Conservation (phyloP, 2,888 invertebrate species). For the Elmis aenea region DNA sequence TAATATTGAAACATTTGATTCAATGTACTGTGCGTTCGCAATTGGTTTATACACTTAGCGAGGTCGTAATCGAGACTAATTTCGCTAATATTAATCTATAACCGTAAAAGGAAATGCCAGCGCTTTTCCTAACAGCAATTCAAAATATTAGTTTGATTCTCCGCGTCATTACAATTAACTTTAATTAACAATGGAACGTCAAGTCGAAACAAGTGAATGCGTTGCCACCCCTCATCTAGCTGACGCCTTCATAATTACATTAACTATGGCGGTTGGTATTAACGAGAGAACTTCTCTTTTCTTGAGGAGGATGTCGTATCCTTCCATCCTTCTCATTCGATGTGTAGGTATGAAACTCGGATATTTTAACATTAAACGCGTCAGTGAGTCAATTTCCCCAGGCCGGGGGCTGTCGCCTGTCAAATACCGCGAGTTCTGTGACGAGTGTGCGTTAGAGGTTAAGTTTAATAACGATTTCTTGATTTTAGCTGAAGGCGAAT, state of each 20-base stretch:
- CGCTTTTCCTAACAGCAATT: constrained; percentile 19
- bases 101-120: constrained; percentile 19
- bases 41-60: constrained; percentile 16
- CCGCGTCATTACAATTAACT: constrained; percentile 32
- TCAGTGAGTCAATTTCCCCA: constrained; percentile 37
- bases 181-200: constrained; percentile 33
- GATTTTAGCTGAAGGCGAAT: constrained; percentile 20
- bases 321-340: constrained; percentile 17
- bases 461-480: constrained; percentile 29
- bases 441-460: constrained; percentile 22
- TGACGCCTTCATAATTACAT: constrained; percentile 22
- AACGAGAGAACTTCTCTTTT: constrained; percentile 20
- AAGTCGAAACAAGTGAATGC: constrained; percentile 30
- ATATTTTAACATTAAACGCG: constrained; percentile 36
- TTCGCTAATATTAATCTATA: constrained; percentile 16
- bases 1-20: too few relatives aligned
- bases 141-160: constrained; percentile 30
- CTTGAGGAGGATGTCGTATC: constrained; percentile 2
- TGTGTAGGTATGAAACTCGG: constrained; percentile 18
- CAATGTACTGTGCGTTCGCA: constrained; percentile 13
- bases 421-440: constrained; percentile 28
- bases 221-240: constrained; percentile 20
- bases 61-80: constrained; percentile 15
- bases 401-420: constrained; percentile 33
- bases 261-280: constrained; percentile 24